Conservation (phyloP, 2,113 vertebrate species). For the Menura novaehollandiae region DNA sequence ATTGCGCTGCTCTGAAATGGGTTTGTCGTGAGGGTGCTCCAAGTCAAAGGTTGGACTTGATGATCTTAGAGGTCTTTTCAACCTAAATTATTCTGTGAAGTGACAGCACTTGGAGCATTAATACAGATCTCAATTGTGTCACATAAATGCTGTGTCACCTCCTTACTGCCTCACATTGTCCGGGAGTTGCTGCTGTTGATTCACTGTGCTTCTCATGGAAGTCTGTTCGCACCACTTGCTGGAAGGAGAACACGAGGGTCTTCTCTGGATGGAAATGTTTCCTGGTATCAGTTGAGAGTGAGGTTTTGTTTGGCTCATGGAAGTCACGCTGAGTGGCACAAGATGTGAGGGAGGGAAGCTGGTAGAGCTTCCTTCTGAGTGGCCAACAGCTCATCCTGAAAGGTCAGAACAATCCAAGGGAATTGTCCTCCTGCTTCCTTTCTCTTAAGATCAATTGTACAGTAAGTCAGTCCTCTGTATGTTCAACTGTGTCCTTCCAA, state of each 20-base stretch:
- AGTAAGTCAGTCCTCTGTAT: neutral
- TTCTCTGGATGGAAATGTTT: neutral
- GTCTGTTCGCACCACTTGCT: neutral
- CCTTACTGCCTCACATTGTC: rapidly evolving
- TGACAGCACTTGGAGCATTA: neutral
- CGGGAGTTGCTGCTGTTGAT: neutral
- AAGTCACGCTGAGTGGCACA: neutral
- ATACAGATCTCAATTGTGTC: neutral
- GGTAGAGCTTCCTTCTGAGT: neutral
- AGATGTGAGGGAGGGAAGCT: neutral
- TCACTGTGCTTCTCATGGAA: rapidly evolving
- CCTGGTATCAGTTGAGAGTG: neutral
- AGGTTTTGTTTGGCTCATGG: neutral
- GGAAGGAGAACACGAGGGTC: neutral
- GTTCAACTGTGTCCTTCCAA: neutral
- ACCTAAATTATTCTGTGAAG: neutral
- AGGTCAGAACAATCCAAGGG: neutral
- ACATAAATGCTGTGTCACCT: neutral
- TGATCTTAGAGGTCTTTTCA: neutral
- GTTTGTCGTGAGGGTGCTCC: neutral
- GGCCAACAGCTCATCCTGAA: neutral
- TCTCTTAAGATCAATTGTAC: neutral
- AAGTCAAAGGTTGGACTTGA: neutral
- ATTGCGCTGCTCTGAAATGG: neutral
- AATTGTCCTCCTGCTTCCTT: neutral